Evolutionary conservation across 2,797 vertebrate genomes (phyloP).

Genomic region (Enteromius thamalakanensis): DNA sequence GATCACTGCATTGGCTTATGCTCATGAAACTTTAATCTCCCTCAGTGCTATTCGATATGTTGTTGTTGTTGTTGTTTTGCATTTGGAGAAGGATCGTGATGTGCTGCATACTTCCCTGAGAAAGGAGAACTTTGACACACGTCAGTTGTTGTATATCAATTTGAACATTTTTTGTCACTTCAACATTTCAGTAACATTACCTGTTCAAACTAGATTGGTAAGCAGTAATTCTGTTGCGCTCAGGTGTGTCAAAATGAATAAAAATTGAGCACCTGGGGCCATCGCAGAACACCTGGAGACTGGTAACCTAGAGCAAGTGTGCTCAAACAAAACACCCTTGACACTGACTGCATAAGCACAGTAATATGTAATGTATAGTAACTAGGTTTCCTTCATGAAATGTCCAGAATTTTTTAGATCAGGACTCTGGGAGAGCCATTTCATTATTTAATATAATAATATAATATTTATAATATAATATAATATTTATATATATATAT

Average conservation of each 20-base stretch:
- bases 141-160: not conserved
- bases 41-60: not conserved
- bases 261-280: not conserved
- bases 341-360: constrained; percentile 5
- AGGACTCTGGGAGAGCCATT: not conserved
- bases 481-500: no score
- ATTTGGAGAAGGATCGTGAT: not conserved
- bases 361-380: not conserved
- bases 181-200: not conserved
- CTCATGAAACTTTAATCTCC: constrained; percentile 3
- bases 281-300: constrained; percentile 42
- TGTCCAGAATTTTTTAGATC: no score
- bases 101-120: not conserved
- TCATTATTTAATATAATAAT: no score
- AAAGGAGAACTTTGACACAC: constrained; percentile 2
- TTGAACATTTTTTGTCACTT: no score
- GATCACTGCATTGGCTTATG: not conserved
- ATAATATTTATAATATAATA: no score
- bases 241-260: constrained; percentile 5
- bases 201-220: constrained; percentile 1
- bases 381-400: no score
- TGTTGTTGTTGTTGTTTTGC: not conserved
- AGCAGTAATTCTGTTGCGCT: not conserved
- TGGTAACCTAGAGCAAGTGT: constrained; percentile 52
- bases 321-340: constrained; percentile 19